Conservation (phyloP, 2,888 invertebrate genomes). For the Lomographa bimaculata region DNA sequence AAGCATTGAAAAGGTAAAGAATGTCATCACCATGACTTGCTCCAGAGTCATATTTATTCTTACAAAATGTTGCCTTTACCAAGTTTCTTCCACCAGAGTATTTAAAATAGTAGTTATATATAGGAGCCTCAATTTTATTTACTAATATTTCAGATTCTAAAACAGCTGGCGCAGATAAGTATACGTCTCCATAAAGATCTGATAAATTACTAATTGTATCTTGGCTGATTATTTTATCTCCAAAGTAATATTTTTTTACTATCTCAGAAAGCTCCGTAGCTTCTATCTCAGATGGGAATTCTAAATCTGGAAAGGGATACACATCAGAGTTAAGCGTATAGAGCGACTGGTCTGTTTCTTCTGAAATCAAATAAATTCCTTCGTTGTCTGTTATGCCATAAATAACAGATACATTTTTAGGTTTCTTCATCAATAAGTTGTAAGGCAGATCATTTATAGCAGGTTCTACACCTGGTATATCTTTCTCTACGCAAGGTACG, state of each 20-base stretch:
- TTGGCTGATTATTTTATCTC: slow-evolving; percentile 64
- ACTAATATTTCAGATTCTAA: slow-evolving; percentile 56
- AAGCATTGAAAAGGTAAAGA: slow-evolving; percentile 61
- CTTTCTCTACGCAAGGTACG: slow-evolving; percentile 64
- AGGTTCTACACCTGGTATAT: slow-evolving; percentile 56
- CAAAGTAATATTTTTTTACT: slow-evolving; percentile 69
- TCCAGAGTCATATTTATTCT: slow-evolving; percentile 48
- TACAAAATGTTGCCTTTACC: slow-evolving; percentile 45
- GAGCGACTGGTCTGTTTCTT: slow-evolving; percentile 40
- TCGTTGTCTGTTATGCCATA: slow-evolving; percentile 62
- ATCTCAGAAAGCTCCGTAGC: slow-evolving; percentile 44
- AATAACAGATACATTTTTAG: slow-evolving; percentile 51
- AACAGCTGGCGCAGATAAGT: slow-evolving; percentile 66
- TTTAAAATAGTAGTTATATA: slow-evolving; percentile 67
- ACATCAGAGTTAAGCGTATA: slow-evolving; percentile 5
- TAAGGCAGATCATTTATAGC: slow-evolving; percentile 61
- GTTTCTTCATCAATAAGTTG: slow-evolving; percentile 51
- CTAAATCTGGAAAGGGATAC: slow-evolving; percentile 13
- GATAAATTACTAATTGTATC: slow-evolving; percentile 56
- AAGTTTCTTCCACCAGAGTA: slow-evolving; percentile 65
- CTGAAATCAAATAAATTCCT: slow-evolving; percentile 50
- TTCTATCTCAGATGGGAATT: slow-evolving; percentile 54
- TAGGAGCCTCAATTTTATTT: slow-evolving; percentile 39
- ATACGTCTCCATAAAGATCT: slow-evolving; percentile 64
- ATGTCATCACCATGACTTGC: slow-evolving; percentile 69